These are phyloP conservation scores for Myotis yumanensis DNA, from an alignment of 2,113 vertebrate species.

Conservation along the genomic window DNA sequence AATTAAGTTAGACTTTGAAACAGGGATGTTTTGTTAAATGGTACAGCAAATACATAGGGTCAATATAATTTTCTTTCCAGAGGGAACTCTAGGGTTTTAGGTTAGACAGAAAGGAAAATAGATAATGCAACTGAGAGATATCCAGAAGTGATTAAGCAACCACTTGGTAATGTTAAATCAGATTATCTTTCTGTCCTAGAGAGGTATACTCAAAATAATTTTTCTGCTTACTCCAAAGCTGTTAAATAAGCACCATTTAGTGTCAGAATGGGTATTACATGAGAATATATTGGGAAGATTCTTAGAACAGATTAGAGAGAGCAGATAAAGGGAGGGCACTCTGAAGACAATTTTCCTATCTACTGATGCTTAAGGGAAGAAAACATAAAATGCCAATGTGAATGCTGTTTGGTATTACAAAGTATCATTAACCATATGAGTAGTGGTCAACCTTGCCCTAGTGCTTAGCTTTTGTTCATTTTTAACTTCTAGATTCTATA, in stretches of 20 bases:
- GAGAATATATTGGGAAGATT: background rate
- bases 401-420: background rate
- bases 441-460: background rate
- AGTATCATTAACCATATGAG: background rate
- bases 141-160: background rate
- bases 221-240: background rate
- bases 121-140: background rate
- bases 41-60: background rate
- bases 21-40: background rate
- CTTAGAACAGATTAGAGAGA: background rate
- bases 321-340: background rate
- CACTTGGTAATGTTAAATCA: background rate
- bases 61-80: background rate
- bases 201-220: background rate
- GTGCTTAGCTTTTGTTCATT: background rate
- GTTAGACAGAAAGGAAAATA: background rate
- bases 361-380: background rate
- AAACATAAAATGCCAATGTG: background rate
- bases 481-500: background rate
- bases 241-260: background rate
- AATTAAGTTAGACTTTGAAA: conserved; percentile 6
- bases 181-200: background rate
- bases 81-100: background rate
- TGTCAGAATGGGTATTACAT: background rate
- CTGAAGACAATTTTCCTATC: background rate